Evolutionary conservation across 2,888 invertebrate genomes (phyloP), one percentile per base, ranked within the genome.

Genomic region (Noctua janthe): DNA sequence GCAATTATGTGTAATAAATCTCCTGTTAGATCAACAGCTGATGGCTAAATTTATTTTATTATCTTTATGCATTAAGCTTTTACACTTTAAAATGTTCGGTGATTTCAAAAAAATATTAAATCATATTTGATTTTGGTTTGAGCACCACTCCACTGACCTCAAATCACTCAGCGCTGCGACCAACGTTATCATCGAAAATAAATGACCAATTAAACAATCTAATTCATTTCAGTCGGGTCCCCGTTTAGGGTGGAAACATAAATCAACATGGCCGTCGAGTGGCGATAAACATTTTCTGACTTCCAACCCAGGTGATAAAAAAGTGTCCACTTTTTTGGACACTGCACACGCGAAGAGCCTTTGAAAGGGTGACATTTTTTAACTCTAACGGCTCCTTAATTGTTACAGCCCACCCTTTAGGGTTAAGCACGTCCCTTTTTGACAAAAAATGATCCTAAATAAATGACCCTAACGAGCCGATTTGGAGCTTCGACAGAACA

Each of bases 241-340:
- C 91, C 75, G 89, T 92, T 92, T 94, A 92, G 96, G 96, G 94
- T 96, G 96, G 96, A 96, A 94, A 92, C 93, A 96, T 97, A 97
- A 96, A 97, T 97, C 97, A 97, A 96, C 96, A 95, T 39, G 93
- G 94, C 93, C 94, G 93, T 94, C 93, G 94, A 97, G 96, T 95
- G 94, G 96, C 94, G 96, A 97, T 97, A 97, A 97, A 97, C 96
- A 96, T 96, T 97, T 96, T 96, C 95, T 96, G 96, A 96, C 96
- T 96, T 95, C 96, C 95, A 96, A 93, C 91, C 93, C 96, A 96
- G 96, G 96, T 96, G 96, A 97, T 96, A 97, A 97, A 96, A 86
- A 96, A 96, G 94, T 93, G 93, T 89, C 94, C 95, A 92, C 93
- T 96, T 96, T 96, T 96, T 96, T 95, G 92, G 93, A 92, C 94